These are phyloP conservation scores for Ectobius pallidus DNA, from an alignment of 2,888 invertebrate species.

Conservation along the genomic window DNA sequence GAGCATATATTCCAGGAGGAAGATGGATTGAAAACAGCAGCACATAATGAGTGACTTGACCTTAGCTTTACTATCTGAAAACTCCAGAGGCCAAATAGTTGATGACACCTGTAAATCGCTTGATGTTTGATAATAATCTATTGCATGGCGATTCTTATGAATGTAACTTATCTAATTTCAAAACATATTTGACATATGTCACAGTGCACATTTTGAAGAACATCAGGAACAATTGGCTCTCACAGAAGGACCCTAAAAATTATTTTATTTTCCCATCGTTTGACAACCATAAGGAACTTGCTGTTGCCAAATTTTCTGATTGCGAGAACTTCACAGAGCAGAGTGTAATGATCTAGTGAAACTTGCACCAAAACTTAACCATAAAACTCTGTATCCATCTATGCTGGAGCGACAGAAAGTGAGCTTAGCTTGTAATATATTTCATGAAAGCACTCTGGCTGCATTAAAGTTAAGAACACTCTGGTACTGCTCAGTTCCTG, in stretches of 20 bases:
- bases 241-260: neutral
- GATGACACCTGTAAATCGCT: neutral
- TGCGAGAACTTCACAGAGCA: neutral
- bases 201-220: neutral
- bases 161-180: neutral
- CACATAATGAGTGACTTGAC: no score
- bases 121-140: neutral
- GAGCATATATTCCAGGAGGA: no score
- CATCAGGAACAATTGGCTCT: neutral
- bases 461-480: neutral
- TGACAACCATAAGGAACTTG: neutral
- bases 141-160: neutral
- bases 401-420: neutral
- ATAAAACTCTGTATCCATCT: neutral
- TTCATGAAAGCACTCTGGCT: neutral
- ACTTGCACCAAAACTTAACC: neutral
- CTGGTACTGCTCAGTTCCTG: neutral
- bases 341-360: neutral
- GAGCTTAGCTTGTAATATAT: neutral
- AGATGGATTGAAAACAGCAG: no score
- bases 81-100: no score
- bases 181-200: neutral
- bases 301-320: neutral
- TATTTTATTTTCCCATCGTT: neutral
- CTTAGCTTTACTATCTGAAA: no score